phyloP scores from a whole-genome alignment of 1,140 invertebrate species.

The Phenacoccus solenopsis region DNA sequence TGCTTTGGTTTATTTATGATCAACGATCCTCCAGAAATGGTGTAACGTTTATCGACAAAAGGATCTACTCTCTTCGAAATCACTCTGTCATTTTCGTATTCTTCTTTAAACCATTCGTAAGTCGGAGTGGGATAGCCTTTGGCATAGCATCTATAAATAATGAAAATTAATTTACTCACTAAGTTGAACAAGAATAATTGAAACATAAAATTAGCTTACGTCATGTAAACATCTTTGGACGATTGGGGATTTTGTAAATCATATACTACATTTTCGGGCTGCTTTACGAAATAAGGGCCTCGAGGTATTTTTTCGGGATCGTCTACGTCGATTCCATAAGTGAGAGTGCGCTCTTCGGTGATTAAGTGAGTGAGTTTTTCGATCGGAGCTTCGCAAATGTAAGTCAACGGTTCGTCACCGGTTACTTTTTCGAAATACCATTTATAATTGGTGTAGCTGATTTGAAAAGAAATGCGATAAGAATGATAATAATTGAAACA shows the following conservation, averaged over 20 bases:
- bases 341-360: constrained; percentile 58
- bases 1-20: constrained; percentile 80
- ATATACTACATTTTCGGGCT: constrained; percentile 69
- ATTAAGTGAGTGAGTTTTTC: constrained; percentile 46
- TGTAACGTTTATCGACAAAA: constrained; percentile 56
- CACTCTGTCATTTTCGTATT: constrained; percentile 63
- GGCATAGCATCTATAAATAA: constrained; percentile 52
- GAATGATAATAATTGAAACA: neutral
- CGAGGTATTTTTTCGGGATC: constrained; percentile 67
- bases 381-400: constrained; percentile 77
- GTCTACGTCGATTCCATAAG: constrained; percentile 62
- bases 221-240: constrained; percentile 59
- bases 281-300: constrained; percentile 76
- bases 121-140: constrained; percentile 78
- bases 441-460: constrained; percentile 33
- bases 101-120: constrained; percentile 85
- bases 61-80: constrained; percentile 62
- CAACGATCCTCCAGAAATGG: constrained; percentile 77
- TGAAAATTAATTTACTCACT: neutral
- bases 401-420: constrained; percentile 59
- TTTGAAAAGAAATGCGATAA: neutral
- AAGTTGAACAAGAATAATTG: neutral
- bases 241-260: constrained; percentile 58
- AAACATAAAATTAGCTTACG: constrained; percentile 33
- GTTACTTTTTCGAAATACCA: constrained; percentile 75